phyloP scores from a whole-genome alignment of 2,888 invertebrate genomes.

The Hecatera dysodea region DNA sequence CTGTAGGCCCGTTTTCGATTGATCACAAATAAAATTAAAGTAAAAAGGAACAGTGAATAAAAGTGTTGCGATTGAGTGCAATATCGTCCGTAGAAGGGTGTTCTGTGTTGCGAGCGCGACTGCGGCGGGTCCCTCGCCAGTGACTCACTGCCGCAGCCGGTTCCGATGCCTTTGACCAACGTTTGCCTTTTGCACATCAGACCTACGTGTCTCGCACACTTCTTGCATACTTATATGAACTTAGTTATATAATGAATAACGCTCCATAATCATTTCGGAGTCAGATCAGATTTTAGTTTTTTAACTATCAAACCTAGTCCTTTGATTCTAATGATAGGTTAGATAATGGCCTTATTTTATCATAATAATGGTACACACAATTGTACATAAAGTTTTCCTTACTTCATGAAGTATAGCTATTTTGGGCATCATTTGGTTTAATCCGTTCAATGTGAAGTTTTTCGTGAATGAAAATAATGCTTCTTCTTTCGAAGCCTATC shows the following conservation, averaged over 20 bases:
- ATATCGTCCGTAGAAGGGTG: conserved; percentile 66
- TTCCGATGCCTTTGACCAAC: conserved; percentile 70
- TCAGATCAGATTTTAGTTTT: not conserved
- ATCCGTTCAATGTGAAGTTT: not conserved
- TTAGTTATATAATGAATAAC: conserved; percentile 23
- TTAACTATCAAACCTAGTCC: not conserved
- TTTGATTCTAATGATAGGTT: not conserved
- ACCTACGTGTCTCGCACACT: conserved; percentile 59
- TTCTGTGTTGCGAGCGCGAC: conserved; percentile 34
- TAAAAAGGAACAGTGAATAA: conserved; percentile 22
- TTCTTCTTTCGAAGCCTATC: not conserved
- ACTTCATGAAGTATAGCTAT: not conserved
- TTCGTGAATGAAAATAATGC: not conserved
- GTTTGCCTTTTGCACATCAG: conserved; percentile 66
- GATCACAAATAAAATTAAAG: conserved; percentile 6
- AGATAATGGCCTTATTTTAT: not conserved
- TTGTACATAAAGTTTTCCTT: not conserved
- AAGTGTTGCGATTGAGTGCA: conserved; percentile 54
- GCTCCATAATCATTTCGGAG: not conserved
- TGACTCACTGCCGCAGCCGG: conserved; percentile 83
- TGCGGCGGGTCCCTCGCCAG: conserved; percentile 68
- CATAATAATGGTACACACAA: not conserved
- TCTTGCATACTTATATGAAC: conserved; percentile 38
- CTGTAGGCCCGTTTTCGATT: not conserved
- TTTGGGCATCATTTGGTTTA: not conserved